Evolutionary conservation across 2,113 vertebrate genomes (phyloP).

Genomic region (Heteronetta atricapilla): DNA sequence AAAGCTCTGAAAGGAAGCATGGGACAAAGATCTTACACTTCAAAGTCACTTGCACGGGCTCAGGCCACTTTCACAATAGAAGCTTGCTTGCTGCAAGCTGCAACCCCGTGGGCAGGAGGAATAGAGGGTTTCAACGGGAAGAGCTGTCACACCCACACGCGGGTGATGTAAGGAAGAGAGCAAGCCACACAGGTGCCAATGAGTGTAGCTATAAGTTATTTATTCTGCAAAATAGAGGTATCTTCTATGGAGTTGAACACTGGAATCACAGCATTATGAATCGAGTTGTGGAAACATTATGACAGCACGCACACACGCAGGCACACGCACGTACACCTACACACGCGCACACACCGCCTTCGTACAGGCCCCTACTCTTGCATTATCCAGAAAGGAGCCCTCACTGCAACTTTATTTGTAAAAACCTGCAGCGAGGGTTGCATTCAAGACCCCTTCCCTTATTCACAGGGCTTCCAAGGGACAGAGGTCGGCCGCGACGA

Average conservation of each 20-base stretch:
- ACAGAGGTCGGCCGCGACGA: background rate
- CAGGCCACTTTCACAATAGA: background rate
- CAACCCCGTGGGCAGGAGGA: background rate
- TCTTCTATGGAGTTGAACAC: slow-evolving; percentile 62
- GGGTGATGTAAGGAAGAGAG: background rate
- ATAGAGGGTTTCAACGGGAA: background rate
- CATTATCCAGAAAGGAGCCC: background rate
- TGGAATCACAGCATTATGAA: slow-evolving; percentile 60
- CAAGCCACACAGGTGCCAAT: background rate
- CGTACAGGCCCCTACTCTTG: background rate
- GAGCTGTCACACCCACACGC: background rate
- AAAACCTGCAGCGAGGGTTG: background rate
- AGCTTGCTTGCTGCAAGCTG: background rate
- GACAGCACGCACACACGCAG: slow-evolving; percentile 22
- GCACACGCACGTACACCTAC: slow-evolving; percentile 10
- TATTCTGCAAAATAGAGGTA: slow-evolving; percentile 76
- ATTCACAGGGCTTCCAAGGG: background rate
- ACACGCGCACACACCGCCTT: background rate
- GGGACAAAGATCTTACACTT: background rate
- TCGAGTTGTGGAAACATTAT: slow-evolving; percentile 52
- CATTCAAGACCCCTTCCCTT: background rate
- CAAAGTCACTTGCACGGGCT: background rate
- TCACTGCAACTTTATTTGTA: background rate
- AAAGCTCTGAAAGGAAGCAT: background rate
- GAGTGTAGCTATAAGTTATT: slow-evolving; percentile 71